Evolutionary conservation across 1,140 invertebrate genomes (phyloP).

Genomic region (Stegodyphus mimosarum): DNA sequence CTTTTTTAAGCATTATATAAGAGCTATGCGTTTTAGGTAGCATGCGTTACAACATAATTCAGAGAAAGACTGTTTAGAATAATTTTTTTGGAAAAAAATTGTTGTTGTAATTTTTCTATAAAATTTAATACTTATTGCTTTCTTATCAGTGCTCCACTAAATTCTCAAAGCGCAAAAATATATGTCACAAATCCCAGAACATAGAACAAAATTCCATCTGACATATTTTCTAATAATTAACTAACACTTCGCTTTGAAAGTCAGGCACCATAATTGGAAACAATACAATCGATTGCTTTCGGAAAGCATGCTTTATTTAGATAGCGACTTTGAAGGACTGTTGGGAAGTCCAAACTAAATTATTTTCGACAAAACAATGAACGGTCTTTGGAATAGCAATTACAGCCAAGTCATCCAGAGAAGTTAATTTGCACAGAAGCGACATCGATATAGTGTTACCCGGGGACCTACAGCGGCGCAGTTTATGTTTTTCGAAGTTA

Average conservation of each 20-base stretch:
- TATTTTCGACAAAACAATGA: slow-evolving; percentile 17
- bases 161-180: too few relatives aligned
- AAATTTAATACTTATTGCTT: too few relatives aligned
- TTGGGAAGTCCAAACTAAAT: neutral
- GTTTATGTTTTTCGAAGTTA: slow-evolving; percentile 47
- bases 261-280: neutral
- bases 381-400: slow-evolving; percentile 5
- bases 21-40: too few relatives aligned
- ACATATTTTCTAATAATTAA: too few relatives aligned
- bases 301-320: neutral
- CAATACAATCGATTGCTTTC: neutral
- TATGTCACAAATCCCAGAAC: too few relatives aligned
- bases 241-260: neutral
- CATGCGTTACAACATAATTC: too few relatives aligned
- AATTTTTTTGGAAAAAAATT: too few relatives aligned
- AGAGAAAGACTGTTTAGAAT: too few relatives aligned
- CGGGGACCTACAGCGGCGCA: neutral
- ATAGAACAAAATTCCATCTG: too few relatives aligned
- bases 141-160: too few relatives aligned
- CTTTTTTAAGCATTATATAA: too few relatives aligned
- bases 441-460: slow-evolving; percentile 28
- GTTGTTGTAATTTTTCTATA: too few relatives aligned
- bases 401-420: neutral
- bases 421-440: slow-evolving; percentile 49
- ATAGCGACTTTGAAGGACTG: slow-evolving; percentile 27